Percentiles rank a stretch among this genome's conserved stretches.
Evolutionary conservation across 92 coral and sea anemone species (phyloP).

Genomic region (Scolanthus callimorphus): DNA sequence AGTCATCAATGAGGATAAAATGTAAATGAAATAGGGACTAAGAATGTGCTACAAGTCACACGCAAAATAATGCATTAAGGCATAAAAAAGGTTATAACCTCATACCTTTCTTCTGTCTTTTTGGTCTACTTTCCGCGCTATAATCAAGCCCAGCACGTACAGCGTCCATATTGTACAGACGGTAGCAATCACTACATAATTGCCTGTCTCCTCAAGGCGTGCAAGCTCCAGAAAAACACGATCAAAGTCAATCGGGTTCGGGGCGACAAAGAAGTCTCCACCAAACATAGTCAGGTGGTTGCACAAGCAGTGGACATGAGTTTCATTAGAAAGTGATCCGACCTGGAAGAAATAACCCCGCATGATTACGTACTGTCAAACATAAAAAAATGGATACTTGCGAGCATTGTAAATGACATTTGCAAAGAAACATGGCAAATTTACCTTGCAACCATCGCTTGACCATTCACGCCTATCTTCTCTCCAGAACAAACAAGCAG

Average conservation of each 20-base stretch:
- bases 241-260: slow-evolving; percentile 94
- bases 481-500: slow-evolving; percentile 74
- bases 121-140: slow-evolving; percentile 77
- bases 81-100: not conserved
- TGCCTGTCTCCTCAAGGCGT: slow-evolving; percentile 65
- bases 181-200: slow-evolving; percentile 74
- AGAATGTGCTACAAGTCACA: no score
- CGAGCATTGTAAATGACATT: no score
- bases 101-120: slow-evolving; percentile 67
- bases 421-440: not conserved
- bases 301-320: slow-evolving; percentile 67
- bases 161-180: slow-evolving; percentile 57
- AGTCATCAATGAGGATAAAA: no score
- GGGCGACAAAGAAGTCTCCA: slow-evolving; percentile 84
- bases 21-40: no score
- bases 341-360: slow-evolving; percentile 41
- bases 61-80: no score
- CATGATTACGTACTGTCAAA: no score
- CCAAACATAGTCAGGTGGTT: no score
- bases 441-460: slow-evolving; percentile 65
- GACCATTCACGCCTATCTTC: slow-evolving; percentile 65
- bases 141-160: slow-evolving; percentile 60
- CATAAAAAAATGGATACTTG: no score
- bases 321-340: slow-evolving; percentile 28
- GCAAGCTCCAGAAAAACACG: slow-evolving; percentile 60